A percentile compares a stretch with the other conserved stretches of the same genome.
These are phyloP conservation scores for Diabrotica undecimpunctata DNA, from an alignment of 1,140 invertebrate species.

Conservation along the genomic window DNA sequence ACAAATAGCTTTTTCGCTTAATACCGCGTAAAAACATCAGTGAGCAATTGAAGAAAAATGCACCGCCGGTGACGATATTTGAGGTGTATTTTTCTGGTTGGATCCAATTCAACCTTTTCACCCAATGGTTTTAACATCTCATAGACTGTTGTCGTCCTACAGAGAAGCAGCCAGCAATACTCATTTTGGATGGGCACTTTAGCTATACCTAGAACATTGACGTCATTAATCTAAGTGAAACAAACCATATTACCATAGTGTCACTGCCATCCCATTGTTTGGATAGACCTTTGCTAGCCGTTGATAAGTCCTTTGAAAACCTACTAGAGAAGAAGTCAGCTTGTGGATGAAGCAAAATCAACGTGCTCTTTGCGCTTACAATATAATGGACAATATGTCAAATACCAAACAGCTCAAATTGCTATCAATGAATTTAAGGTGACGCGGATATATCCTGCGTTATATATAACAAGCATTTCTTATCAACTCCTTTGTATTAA, in stretches of 20 bases:
- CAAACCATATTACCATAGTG: slow-evolving; percentile 34
- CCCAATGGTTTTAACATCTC: slow-evolving; percentile 38
- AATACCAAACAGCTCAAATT: slow-evolving; percentile 17
- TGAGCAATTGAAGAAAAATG: slow-evolving; percentile 31
- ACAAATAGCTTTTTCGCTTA: no score
- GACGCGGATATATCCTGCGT: slow-evolving; percentile 26
- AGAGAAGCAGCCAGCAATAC: slow-evolving; percentile 26
- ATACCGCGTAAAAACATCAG: slow-evolving; percentile 38
- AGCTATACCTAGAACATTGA: slow-evolving; percentile 15
- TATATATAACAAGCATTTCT: slow-evolving; percentile 20
- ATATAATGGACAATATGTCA: slow-evolving; percentile 13
- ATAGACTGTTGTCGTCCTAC: slow-evolving; percentile 26
- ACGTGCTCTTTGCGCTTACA: no score
- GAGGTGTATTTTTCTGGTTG: slow-evolving; percentile 41
- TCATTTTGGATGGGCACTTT: slow-evolving; percentile 30
- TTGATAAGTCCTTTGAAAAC: no score
- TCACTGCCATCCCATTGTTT: slow-evolving; percentile 42
- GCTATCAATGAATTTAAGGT: slow-evolving; percentile 31
- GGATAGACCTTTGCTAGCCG: no score
- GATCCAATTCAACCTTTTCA: slow-evolving; percentile 32
- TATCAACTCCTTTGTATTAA: not conserved
- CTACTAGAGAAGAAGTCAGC: no score
- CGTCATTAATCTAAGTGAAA: slow-evolving; percentile 30
- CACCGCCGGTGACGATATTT: slow-evolving; percentile 38
- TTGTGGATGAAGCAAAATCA: no score